These are phyloP conservation scores for Decapterus maruadsi DNA, from an alignment of 2,797 vertebrate genomes.

Conservation along the genomic window DNA sequence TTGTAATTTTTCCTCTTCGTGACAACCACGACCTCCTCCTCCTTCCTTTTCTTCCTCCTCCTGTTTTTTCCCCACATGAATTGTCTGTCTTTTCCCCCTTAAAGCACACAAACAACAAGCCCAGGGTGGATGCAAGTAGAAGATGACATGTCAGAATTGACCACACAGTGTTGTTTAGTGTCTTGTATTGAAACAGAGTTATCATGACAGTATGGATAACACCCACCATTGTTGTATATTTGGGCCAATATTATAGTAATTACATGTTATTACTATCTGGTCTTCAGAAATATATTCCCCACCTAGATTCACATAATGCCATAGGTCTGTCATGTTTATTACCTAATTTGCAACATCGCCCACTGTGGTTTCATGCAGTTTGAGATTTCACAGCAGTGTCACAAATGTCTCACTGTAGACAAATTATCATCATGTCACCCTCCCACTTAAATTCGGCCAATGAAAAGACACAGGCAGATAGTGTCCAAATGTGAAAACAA, in stretches of 20 bases:
- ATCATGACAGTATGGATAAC: background rate
- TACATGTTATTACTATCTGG: background rate
- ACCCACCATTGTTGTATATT: background rate
- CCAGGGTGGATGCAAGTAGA: background rate
- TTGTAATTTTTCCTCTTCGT: slow-evolving; percentile 4
- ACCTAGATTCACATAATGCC: background rate
- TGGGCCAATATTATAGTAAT: background rate
- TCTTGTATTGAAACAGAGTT: slow-evolving; percentile 9
- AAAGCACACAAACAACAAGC: background rate
- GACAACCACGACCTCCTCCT: slow-evolving; percentile 13
- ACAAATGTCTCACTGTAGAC: background rate
- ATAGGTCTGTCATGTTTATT: background rate
- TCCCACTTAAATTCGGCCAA: background rate
- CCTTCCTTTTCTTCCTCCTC: background rate
- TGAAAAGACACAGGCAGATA: background rate
- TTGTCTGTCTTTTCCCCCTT: slow-evolving; percentile 15
- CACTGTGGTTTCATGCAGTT: background rate
- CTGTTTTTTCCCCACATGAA: background rate
- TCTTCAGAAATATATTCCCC: background rate
- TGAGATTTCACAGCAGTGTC: background rate
- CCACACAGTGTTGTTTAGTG: slow-evolving; percentile 24
- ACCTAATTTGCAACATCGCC: background rate
- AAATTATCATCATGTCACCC: background rate
- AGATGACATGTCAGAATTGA: slow-evolving; percentile 36
- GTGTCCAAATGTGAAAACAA: background rate